These are phyloP conservation scores for Oreotrochilus melanogaster DNA, from an alignment of 2,113 vertebrate species.

Conservation along the genomic window DNA sequence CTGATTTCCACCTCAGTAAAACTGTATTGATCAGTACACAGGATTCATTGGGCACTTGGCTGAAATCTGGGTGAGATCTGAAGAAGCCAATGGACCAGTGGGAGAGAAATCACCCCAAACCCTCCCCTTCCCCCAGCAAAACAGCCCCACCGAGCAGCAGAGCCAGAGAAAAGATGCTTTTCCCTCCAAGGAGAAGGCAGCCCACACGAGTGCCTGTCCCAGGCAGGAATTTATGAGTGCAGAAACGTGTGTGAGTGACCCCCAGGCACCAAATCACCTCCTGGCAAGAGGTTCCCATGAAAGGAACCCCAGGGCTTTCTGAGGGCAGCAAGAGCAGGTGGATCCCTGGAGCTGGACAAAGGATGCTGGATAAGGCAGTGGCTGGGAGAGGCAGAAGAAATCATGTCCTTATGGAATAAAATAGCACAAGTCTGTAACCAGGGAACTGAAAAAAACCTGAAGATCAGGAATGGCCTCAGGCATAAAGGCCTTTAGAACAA, in stretches of 20 bases:
- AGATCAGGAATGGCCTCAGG: not conserved
- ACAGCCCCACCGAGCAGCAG: not conserved
- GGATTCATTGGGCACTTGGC: not conserved
- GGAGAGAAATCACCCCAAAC: not conserved
- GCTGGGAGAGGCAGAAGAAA: not conserved
- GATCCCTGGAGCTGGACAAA: not conserved
- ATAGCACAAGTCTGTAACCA: not conserved
- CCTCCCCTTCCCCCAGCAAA: not conserved
- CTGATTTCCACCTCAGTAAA: not conserved
- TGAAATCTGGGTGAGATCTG: not conserved
- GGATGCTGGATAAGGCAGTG: too few relatives aligned
- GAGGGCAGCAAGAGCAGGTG: not conserved
- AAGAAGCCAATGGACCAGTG: not conserved
- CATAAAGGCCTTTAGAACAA: not conserved
- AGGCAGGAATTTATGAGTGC: fast-evolving
- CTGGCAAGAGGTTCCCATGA: not conserved
- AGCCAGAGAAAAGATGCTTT: too few relatives aligned
- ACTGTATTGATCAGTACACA: not conserved
- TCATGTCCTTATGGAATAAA: not conserved
- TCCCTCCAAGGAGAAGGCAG: not conserved
- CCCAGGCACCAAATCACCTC: not conserved
- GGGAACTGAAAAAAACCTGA: not conserved
- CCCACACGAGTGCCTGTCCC: not conserved
- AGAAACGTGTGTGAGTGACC: fast-evolving
- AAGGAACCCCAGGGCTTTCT: not conserved